Conservation (phyloP, 2,888 invertebrate genomes). For the Amphipoea lucens region DNA sequence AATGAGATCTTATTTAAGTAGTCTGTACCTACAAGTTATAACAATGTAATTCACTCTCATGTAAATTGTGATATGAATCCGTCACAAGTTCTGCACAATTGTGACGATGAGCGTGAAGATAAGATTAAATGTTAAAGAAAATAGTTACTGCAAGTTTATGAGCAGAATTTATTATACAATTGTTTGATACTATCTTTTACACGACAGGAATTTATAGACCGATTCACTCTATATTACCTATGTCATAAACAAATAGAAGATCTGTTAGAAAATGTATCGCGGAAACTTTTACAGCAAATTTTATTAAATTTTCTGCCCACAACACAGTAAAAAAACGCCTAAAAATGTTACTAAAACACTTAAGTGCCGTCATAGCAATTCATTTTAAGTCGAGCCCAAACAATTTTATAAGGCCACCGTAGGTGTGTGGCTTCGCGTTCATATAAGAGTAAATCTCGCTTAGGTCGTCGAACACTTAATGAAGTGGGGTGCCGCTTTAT, state of each 20-base stretch:
- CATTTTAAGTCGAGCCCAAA: constrained; percentile 62
- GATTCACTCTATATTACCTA: constrained; percentile 11
- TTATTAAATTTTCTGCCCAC: constrained; percentile 25
- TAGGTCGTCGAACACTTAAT: constrained; percentile 79
- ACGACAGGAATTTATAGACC: constrained; percentile 61
- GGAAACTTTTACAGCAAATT: constrained; percentile 21
- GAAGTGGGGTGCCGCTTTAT: constrained; percentile 76
- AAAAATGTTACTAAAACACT: constrained; percentile 29
- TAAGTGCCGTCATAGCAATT: constrained; percentile 61
- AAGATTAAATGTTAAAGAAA: constrained; percentile 25
- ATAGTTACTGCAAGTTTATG: constrained; percentile 43
- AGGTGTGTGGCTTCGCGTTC: constrained; percentile 66
- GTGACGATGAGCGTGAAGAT: constrained; percentile 47
- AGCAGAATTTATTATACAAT: constrained; percentile 29
- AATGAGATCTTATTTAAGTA: neutral
- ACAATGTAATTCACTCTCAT: constrained; percentile 1
- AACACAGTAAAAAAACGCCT: constrained; percentile 28
- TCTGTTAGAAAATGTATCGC: constrained; percentile 9
- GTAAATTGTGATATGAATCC: constrained; percentile 34
- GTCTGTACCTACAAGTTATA: neutral
- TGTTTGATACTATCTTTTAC: constrained; percentile 46
- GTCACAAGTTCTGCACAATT: constrained; percentile 48
- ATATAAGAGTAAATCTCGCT: constrained; percentile 77
- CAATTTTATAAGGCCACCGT: constrained; percentile 70
- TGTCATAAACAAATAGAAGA: constrained; percentile 28